Evolutionary conservation across 64 coral and sea anemone genomes (phyloP), one percentile per base, ranked within the genome.

Genomic region (Astreopora myriophthalma): DNA sequence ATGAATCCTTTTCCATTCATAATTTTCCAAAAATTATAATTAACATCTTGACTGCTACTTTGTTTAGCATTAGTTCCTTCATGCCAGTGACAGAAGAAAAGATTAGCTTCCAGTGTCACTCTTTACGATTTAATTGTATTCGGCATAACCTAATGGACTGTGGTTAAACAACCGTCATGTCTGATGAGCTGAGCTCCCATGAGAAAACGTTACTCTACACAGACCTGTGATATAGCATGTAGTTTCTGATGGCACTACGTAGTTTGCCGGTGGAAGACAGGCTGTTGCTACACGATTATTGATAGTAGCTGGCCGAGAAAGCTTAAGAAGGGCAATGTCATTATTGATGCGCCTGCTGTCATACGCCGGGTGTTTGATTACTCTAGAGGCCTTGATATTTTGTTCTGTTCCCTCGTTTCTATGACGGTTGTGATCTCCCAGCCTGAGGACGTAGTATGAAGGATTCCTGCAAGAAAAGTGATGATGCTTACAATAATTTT

Each of bases 351-450:
- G 32, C 14, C 64, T 62, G n/a, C 61, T 83, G 66, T 91, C 81
- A 83, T 92, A 92, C 11, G 22, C 8, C 33, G 81, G 69, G 35
- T 92, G 90, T 79, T 76, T 92, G 34, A 92, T 85, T 17, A 92
- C 69, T 85, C 37, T 63, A 60, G 81, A 85, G 0, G 80, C 90
- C 3, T 9, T n/a, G 35, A 92, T 85, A 34, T 46, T 62, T 26
- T 92, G 80, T 33, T 92, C 90, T 3, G 79, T 92, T 57, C 90
- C 90, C 38, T 92, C 90, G 40, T 92, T 92, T 26, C 81, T 29
- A 49, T 92, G 57, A 42, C 90, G 80, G 14, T 92, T 92, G 48
- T 92, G 90, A 46, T 92, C 90, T 30, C 90, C 90, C 3, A 92
- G 80, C 6, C 69, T 79, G 49, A 92, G 51, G 12, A 28, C 27